A percentile compares a stretch with the other conserved stretches of the same genome.
Conservation (phyloP, 2,888 invertebrate genomes). For the Euphydryas editha region DNA sequence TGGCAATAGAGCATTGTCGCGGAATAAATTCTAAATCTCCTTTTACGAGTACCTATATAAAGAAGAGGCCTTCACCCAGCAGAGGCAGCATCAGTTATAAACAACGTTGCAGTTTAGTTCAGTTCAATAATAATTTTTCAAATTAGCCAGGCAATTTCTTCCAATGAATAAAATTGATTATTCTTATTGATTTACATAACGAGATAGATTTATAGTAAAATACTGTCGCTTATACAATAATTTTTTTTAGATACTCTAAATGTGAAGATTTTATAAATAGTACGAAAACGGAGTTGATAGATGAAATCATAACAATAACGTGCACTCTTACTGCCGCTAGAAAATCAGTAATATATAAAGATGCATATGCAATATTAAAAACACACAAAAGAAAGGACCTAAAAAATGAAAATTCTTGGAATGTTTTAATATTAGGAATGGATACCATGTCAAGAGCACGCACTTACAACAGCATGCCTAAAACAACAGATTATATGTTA, state of each 20-base stretch:
- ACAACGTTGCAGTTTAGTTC: too few species aligned
- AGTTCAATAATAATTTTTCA: too few species aligned
- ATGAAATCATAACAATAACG: conserved; percentile 57
- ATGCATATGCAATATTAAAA: conserved; percentile 56
- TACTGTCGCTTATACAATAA: too few species aligned
- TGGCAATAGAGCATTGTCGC: too few species aligned
- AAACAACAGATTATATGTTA: conserved; percentile 86
- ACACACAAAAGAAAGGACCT: conserved; percentile 39
- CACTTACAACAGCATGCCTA: conserved; percentile 88
- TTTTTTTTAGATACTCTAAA: conserved; percentile 52
- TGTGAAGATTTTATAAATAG: conserved; percentile 53
- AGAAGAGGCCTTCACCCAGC: too few species aligned
- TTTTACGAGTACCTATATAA: too few species aligned
- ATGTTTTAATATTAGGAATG: conserved; percentile 90
- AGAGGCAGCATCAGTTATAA: too few species aligned
- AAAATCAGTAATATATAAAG: conserved; percentile 51
- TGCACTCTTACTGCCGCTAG: conserved; percentile 44
- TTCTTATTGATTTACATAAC: too few species aligned
- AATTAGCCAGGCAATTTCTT: too few species aligned
- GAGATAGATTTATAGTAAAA: too few species aligned
- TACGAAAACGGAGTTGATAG: conserved; percentile 43
- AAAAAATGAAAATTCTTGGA: conserved; percentile 52
- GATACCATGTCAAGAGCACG: conserved; percentile 92
- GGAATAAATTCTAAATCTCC: too few species aligned
- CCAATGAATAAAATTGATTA: too few species aligned